A percentile compares a stretch with the other conserved stretches of the same genome.
These are phyloP conservation scores for Chelonia mydas DNA, from an alignment of 2,797 vertebrate genomes.

Conservation along the genomic window DNA sequence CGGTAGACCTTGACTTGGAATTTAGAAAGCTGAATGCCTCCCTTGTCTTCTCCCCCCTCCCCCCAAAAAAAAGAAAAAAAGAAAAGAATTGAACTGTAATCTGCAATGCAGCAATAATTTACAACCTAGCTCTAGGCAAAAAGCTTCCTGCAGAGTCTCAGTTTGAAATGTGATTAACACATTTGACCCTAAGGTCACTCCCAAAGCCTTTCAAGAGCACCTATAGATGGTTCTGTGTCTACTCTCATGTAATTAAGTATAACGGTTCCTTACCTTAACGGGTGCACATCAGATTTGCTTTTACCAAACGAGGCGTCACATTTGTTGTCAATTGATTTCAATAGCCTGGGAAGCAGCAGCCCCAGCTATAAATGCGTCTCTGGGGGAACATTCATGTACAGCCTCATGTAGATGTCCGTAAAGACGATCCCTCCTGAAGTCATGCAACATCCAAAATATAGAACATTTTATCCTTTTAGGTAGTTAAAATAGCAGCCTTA, in stretches of 20 bases:
- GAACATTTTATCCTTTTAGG: accelerated
- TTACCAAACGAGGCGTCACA: slow-evolving; percentile 50
- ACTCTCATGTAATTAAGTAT: slow-evolving; percentile 12
- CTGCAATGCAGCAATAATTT: slow-evolving; percentile 60
- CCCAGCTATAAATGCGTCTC: slow-evolving; percentile 28
- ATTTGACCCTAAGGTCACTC: slow-evolving; percentile 70
- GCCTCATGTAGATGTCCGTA: slow-evolving; percentile 17
- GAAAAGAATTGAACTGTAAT: slow-evolving; percentile 57
- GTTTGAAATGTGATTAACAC: slow-evolving; percentile 60
- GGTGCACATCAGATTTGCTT: slow-evolving; percentile 37
- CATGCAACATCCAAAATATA: background rate
- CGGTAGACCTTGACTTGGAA: background rate
- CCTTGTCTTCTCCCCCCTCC: background rate
- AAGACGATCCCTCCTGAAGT: background rate
- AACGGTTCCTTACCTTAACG: slow-evolving; percentile 45
- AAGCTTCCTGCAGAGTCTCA: slow-evolving; percentile 47
- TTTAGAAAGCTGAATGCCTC: background rate
- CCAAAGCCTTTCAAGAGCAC: slow-evolving; percentile 40
- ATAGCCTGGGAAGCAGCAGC: slow-evolving; percentile 39
- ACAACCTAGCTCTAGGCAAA: slow-evolving; percentile 48
- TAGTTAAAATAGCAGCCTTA: slow-evolving; percentile 36
- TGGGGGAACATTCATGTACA: background rate
- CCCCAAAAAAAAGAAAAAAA: background rate
- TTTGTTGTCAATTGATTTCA: slow-evolving; percentile 57
- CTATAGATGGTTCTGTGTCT: slow-evolving; percentile 22